Conservation (phyloP, 2,888 invertebrate genomes). For the Drosophila sordidula region DNA sequence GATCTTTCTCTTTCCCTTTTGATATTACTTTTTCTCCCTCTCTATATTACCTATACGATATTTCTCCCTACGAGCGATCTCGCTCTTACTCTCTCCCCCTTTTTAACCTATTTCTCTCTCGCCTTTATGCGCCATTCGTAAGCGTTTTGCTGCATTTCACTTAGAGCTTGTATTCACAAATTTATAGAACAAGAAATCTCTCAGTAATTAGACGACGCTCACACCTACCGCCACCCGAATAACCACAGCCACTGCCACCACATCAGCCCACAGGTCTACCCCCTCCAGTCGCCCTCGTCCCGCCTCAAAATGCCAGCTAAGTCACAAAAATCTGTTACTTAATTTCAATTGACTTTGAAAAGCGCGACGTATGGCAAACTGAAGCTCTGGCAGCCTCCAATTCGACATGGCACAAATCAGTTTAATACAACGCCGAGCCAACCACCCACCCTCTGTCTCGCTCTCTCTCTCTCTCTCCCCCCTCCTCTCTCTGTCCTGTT, state of each 20-base stretch:
- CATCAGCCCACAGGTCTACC: neutral
- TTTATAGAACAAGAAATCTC: neutral
- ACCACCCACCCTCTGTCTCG: neutral
- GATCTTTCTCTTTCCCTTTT: too few relatives aligned
- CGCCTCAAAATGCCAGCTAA: conserved; percentile 15
- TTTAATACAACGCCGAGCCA: conserved; percentile 56
- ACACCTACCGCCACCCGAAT: neutral
- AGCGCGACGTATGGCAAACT: conserved; percentile 64
- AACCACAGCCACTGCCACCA: conserved; percentile 19
- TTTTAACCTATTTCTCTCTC: too few relatives aligned
- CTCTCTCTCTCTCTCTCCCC: neutral
- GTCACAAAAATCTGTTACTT: conserved; percentile 76
- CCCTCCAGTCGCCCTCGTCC: neutral
- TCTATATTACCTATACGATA: too few relatives aligned
- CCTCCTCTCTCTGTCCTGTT: neutral
- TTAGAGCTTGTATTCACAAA: neutral
- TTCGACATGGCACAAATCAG: conserved; percentile 76
- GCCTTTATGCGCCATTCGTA: neutral
- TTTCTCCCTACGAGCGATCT: too few relatives aligned
- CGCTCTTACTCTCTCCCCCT: neutral
- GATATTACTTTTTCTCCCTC: too few relatives aligned
- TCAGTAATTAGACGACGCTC: conserved; percentile 19
- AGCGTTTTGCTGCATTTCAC: neutral
- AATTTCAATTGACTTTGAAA: conserved; percentile 81
- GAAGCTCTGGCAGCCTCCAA: conserved; percentile 43